phyloP scores from a whole-genome alignment of 1,140 invertebrate species.

The Proctacanthus coquilletti region DNA sequence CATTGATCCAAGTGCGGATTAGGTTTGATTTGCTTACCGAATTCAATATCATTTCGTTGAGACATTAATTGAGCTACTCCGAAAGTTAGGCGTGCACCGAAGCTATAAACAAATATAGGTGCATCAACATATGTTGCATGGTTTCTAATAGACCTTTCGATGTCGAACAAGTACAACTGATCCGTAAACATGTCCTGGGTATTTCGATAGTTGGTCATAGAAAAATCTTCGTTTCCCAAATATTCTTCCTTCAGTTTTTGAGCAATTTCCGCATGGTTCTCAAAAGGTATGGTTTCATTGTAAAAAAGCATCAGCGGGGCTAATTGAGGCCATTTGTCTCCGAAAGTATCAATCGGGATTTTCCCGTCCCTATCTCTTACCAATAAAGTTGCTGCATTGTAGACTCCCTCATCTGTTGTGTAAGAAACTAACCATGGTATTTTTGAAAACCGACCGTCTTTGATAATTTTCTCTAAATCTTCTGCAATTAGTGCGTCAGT shows the following conservation, averaged over 20 bases:
- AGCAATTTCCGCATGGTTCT: constrained; percentile 26
- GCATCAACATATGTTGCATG: too few species aligned
- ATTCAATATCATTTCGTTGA: too few species aligned
- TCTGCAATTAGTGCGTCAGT: constrained; percentile 33
- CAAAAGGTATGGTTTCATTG: constrained; percentile 8
- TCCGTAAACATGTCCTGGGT: too few species aligned
- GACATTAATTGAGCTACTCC: too few species aligned
- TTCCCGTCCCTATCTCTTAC: neutral
- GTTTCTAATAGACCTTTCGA: too few species aligned
- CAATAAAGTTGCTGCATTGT: constrained; percentile 28
- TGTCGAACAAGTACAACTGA: constrained; percentile 16
- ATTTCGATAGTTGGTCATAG: constrained; percentile 6
- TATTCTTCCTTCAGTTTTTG: constrained; percentile 30
- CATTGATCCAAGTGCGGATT: too few species aligned
- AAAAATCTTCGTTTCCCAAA: constrained; percentile 25
- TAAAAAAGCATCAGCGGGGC: constrained; percentile 9
- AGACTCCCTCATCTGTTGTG: constrained; percentile 36
- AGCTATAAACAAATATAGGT: too few species aligned
- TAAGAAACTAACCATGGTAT: constrained; percentile 37
- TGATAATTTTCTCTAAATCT: constrained; percentile 33
- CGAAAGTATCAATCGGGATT: constrained; percentile 8
- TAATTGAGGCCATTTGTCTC: constrained; percentile 15
- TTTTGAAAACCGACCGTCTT: constrained; percentile 31
- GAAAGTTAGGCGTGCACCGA: too few species aligned
- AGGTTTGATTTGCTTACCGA: too few species aligned